A percentile compares a stretch with the other conserved stretches of the same genome.
phyloP scores from a whole-genome alignment of 2,113 vertebrate genomes.

The Emberiza fucata region DNA sequence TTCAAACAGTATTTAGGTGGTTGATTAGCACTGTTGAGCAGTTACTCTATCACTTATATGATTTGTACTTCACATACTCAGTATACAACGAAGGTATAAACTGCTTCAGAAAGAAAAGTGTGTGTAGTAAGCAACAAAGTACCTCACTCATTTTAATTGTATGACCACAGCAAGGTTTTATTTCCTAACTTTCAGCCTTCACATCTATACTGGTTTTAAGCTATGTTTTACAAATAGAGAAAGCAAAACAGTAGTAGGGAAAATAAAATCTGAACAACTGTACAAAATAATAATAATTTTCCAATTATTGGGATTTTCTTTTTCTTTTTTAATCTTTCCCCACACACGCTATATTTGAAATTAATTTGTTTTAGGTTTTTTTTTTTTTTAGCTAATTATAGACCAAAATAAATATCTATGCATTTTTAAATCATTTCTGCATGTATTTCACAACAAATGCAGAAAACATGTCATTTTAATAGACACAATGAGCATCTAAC shows the following conservation, averaged over 20 bases:
- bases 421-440: neutral
- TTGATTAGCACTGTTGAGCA: neutral
- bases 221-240: neutral
- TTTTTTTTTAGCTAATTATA: neutral
- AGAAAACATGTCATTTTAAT: neutral
- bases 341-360: neutral
- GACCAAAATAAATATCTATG: neutral
- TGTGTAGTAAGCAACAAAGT: neutral
- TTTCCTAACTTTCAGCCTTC: neutral
- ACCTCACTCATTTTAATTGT: neutral
- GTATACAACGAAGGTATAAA: neutral
- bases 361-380: neutral
- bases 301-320: neutral
- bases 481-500: neutral
- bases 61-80: neutral
- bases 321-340: neutral
- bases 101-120: neutral
- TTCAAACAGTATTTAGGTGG: neutral
- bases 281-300: neutral
- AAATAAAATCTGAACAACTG: neutral
- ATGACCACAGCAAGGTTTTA: neutral
- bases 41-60: neutral
- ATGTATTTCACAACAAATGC: neutral
- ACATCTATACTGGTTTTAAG: neutral
- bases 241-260: neutral